Base-by-base conservation (phyloP, 1,140 invertebrate species). In the Apis cerana region DNA sequence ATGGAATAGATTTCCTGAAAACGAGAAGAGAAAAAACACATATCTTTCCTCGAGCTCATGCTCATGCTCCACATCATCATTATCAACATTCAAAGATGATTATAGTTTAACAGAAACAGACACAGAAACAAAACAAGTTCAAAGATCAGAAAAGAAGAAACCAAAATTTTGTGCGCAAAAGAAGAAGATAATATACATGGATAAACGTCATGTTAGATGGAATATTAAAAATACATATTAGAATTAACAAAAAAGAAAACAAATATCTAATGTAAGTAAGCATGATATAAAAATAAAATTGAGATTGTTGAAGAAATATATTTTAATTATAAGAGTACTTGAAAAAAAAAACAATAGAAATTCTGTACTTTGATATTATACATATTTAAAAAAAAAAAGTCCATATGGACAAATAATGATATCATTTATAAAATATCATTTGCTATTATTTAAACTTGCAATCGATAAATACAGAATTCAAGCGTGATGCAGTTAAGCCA, bases 181-280 rank as follows among this genome's bases (percentile, higher is more conserved):
- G n/a, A 75, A 59, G 15, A 62, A 59, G 21, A 76, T 56, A 19
- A 33, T 61, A 7, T 76, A 68, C 12, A 61, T 2, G 15, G 48
- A 76, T 43, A 33, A 82, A 54, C 61, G 19, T 69, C 74, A 59
- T 23, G 64, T 82, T 61, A 68, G 13, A 12, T 82, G 80, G 80
- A 58, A 76, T 50, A 54, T 69, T 33, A 69, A 59, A 9, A 52
- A 65, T 11, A 43, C 50, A 5, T 62, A 62, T 21, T 79, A 70
- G n/a, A 5, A 58, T 15, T 48, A 11, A 1, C 15, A 70, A 23
- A 21, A 10, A 54, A 54, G 48, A 48, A 52, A 61, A 70, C 11
- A 12, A 50, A 17, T 17, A 17, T 3, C 19, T 27, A 21, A 43
- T 43, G 33, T 43, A 43, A 43, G 33, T 43, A 43, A 43, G 33